Evolutionary conservation across 2,113 vertebrate species (phyloP), one percentile per base, ranked within the genome.

Genomic region (Beaufortia kweichowensis): DNA sequence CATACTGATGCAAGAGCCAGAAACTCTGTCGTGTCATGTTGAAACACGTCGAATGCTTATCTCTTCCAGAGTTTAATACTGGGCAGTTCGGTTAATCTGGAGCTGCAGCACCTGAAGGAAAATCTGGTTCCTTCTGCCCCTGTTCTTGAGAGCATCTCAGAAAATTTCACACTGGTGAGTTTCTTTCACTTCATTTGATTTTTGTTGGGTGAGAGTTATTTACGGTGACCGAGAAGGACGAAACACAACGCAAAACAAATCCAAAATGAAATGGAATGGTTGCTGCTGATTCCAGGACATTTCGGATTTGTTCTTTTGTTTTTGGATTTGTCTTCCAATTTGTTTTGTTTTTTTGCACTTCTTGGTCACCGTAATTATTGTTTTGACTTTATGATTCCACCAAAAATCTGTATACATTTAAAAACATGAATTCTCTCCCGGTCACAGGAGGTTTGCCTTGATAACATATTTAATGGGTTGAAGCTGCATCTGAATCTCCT

Each of bases 111-210:
- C 0, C 82, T 92, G 78, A 87, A 84, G 0, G 2, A 65, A 15
- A 46, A 0, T 0, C 83, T 92, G 4, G 78, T 93, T 53, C 85
- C 83, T 10, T 3, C 77, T 3, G 65, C 86, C 2, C 75, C 90
- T 8, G 46, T 87, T 1, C 76, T 79, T 60, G 83, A 70, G 69
- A 82, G 73, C 26, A 50, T 90, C 75, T 88, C 89, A 0, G 56
- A 24, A 0, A 85, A 84, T 6, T 15, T 86, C 0, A 6, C 62
- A 1, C 74, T 90, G 81, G 82, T 97, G 87, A 87, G 92, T 29
- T 67, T 43, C 67, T 11, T 7, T 11, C 2, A 7, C 12, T 8
- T 33, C 19, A 65, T 19, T 11, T 4, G 0, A 48, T 21, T n/a
- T 48, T 29, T 12, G 17, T 14, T 73, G 1, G 3, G 6, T 3